phyloP scores from a whole-genome alignment of 2,888 invertebrate species.

The Leucophora obtusa region DNA sequence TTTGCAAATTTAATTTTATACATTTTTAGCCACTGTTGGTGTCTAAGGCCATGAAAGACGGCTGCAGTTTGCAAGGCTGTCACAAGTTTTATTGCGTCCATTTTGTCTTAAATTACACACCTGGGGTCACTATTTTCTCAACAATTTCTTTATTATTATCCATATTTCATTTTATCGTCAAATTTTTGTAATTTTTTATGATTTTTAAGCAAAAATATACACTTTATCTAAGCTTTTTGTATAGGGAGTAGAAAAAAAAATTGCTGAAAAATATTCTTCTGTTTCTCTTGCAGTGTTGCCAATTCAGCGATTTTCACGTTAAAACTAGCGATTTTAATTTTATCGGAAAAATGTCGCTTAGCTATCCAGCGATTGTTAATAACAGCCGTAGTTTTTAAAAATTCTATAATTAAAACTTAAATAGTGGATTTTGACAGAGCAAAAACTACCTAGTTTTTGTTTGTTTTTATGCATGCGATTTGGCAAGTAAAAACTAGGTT shows the following conservation, averaged over 20 bases:
- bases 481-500: too few species aligned
- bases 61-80: conserved; percentile 52
- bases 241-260: conserved; percentile 54
- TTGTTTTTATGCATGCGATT: too few species aligned
- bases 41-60: conserved; percentile 48
- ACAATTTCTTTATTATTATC: conserved; percentile 78
- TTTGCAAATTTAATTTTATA: conserved; percentile 25
- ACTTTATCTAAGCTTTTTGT: conserved; percentile 52
- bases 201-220: conserved; percentile 61
- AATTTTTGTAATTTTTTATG: conserved; percentile 51
- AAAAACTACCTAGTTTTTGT: too few species aligned
- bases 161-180: conserved; percentile 72
- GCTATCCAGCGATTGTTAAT: too few species aligned
- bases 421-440: too few species aligned
- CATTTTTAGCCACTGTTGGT: conserved; percentile 43
- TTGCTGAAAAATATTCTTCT: conserved; percentile 63
- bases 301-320: background rate
- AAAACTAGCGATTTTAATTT: too few species aligned
- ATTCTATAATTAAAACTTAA: too few species aligned
- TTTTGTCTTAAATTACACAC: conserved; percentile 69
- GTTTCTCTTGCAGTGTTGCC: conserved; percentile 9
- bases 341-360: too few species aligned
- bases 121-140: conserved; percentile 79
- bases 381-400: too few species aligned
- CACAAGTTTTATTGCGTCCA: conserved; percentile 9